These are phyloP conservation scores for Neodiprion lecontei DNA, from an alignment of 1,140 invertebrate genomes.

Conservation along the genomic window DNA sequence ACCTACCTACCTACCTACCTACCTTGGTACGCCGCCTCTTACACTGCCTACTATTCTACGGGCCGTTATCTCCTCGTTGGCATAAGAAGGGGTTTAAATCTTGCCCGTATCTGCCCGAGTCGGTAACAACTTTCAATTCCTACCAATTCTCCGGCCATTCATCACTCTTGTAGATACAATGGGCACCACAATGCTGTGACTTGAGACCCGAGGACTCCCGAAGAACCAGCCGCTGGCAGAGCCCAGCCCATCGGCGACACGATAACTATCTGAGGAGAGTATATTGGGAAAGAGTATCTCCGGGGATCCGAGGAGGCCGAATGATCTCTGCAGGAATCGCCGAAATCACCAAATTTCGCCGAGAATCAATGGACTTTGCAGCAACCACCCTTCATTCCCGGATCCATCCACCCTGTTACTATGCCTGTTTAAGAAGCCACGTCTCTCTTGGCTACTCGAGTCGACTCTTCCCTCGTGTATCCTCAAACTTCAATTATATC, in stretches of 20 bases:
- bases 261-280: conserved; percentile 7
- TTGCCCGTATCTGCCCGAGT: conserved; percentile 45
- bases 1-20: background rate
- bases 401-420: no score
- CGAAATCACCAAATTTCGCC: no score
- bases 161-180: conserved; percentile 54
- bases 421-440: no score
- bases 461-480: no score
- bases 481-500: no score
- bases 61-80: conserved; percentile 6
- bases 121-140: conserved; percentile 58
- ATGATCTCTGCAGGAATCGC: no score
- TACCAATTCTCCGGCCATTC: conserved; percentile 55
- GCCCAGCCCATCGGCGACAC: background rate
- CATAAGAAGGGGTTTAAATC: conserved; percentile 48
- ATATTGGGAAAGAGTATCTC: background rate
- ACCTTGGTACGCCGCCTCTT: background rate
- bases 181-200: conserved; percentile 22
- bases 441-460: no score
- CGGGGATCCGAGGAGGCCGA: background rate
- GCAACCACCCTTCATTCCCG: no score
- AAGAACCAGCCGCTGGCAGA: background rate
- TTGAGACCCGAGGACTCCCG: background rate
- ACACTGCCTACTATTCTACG: background rate
- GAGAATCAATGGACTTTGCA: no score